These are phyloP conservation scores for Herpetotheres cachinnans DNA, from an alignment of 2,113 vertebrate species.

Conservation along the genomic window DNA sequence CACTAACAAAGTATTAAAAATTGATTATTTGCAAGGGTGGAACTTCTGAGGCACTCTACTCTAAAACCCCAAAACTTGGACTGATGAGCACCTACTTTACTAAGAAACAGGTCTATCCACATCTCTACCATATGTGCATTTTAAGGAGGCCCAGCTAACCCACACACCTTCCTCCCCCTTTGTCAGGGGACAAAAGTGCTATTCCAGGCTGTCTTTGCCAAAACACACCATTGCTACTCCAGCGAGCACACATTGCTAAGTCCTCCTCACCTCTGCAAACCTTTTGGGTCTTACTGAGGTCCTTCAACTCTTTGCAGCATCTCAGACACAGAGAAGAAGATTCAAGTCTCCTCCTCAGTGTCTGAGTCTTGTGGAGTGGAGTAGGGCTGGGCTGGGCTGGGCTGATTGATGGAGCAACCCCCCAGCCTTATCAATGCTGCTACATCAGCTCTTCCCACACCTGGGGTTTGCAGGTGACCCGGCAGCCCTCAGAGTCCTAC, in stretches of 20 bases:
- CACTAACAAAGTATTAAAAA: not conserved
- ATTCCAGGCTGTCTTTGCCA: not conserved
- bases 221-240: not conserved
- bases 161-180: not conserved
- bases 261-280: not conserved
- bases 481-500: not conserved
- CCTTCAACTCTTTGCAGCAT: not conserved
- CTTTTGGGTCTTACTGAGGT: not conserved
- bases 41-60: not conserved
- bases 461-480: not conserved
- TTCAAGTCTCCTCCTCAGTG: not conserved
- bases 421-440: not conserved
- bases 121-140: no score
- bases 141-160: not conserved
- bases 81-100: not conserved
- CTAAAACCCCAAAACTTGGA: not conserved
- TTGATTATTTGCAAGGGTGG: not conserved
- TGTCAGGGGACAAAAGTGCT: not conserved
- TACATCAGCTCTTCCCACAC: not conserved
- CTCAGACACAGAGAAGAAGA: not conserved
- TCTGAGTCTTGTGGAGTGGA: accelerated
- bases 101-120: not conserved
- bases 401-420: not conserved
- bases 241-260: accelerated
- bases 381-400: not conserved